phyloP scores from a whole-genome alignment of 2,888 invertebrate species.

The Archaeoteleia sp. region DNA sequence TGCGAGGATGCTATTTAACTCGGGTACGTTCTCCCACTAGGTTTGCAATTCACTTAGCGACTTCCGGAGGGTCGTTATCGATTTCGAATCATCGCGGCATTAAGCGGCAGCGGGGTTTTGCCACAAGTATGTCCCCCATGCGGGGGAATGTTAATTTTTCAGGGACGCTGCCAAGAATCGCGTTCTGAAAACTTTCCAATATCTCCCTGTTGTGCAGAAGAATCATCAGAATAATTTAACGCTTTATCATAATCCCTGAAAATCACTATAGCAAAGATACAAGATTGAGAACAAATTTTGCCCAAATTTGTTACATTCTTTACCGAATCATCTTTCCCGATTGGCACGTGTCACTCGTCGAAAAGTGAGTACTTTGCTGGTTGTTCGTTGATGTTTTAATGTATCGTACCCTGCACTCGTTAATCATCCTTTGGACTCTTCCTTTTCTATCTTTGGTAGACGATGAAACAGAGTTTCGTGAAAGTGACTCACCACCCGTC shows the following conservation, averaged over 20 bases:
- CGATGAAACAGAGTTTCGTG: slow-evolving; percentile 43
- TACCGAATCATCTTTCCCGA: slow-evolving; percentile 25
- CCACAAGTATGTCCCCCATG: slow-evolving; percentile 21
- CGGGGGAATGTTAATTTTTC: slow-evolving; percentile 60
- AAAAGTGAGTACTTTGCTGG: slow-evolving; percentile 39
- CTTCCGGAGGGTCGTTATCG: slow-evolving; percentile 63
- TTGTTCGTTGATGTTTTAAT: slow-evolving; percentile 39
- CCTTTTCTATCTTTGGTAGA: slow-evolving; percentile 36
- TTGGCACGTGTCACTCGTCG: slow-evolving; percentile 18
- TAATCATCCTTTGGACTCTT: slow-evolving; percentile 39
- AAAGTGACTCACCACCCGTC: slow-evolving; percentile 61
- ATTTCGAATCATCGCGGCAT: slow-evolving; percentile 66
- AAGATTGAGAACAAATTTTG: neutral
- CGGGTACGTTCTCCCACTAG: slow-evolving; percentile 38
- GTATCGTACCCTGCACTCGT: slow-evolving; percentile 28
- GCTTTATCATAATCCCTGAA: slow-evolving; percentile 52
- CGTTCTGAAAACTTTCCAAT: slow-evolving; percentile 55
- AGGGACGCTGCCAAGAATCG: slow-evolving; percentile 48
- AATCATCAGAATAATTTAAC: slow-evolving; percentile 66
- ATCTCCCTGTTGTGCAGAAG: slow-evolving; percentile 65
- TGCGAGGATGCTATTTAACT: slow-evolving; percentile 38
- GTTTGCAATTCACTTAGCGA: slow-evolving; percentile 58
- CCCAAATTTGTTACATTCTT: neutral
- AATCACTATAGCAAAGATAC: slow-evolving; percentile 10
- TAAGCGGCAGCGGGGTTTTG: slow-evolving; percentile 48